phyloP scores from a whole-genome alignment of 2,113 vertebrate species.

The Leucopsar rothschildi region DNA sequence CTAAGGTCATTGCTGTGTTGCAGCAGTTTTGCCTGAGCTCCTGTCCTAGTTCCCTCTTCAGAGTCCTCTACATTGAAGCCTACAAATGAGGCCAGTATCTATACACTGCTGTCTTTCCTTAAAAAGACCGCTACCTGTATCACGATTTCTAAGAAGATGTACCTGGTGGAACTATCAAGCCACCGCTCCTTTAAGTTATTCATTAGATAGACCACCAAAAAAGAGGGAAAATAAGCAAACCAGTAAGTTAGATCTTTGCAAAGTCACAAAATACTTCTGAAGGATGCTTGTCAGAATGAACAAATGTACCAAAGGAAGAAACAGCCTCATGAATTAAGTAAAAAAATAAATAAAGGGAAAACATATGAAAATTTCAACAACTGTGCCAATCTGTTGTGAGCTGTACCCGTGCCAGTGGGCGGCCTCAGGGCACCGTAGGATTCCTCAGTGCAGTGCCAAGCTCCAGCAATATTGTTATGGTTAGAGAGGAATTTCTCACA shows the following conservation, averaged over 20 bases:
- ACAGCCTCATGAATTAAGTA: constrained; percentile 39
- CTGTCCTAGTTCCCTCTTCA: neutral
- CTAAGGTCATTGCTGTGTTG: neutral
- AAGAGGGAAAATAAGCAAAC: neutral
- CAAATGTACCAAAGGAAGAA: neutral
- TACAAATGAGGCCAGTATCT: neutral
- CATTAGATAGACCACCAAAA: neutral
- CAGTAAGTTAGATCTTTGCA: neutral
- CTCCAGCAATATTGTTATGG: constrained; percentile 74
- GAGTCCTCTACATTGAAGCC: neutral
- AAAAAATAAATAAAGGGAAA: constrained; percentile 45
- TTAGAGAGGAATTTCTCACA: constrained; percentile 81
- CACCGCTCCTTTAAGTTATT: neutral
- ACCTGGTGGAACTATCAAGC: neutral
- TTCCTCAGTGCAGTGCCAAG: constrained; percentile 75
- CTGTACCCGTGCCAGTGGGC: constrained; percentile 69
- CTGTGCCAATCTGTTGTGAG: constrained; percentile 61
- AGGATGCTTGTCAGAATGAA: constrained; percentile 23
- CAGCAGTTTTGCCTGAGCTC: neutral
- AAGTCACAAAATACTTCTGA: neutral
- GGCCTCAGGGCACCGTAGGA: constrained; percentile 68
- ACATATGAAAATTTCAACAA: constrained; percentile 30
- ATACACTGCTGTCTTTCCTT: neutral
- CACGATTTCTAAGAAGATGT: neutral
- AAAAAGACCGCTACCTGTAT: neutral